Evolutionary conservation across 2,113 vertebrate genomes (phyloP).

Genomic region (Anser cygnoides): DNA sequence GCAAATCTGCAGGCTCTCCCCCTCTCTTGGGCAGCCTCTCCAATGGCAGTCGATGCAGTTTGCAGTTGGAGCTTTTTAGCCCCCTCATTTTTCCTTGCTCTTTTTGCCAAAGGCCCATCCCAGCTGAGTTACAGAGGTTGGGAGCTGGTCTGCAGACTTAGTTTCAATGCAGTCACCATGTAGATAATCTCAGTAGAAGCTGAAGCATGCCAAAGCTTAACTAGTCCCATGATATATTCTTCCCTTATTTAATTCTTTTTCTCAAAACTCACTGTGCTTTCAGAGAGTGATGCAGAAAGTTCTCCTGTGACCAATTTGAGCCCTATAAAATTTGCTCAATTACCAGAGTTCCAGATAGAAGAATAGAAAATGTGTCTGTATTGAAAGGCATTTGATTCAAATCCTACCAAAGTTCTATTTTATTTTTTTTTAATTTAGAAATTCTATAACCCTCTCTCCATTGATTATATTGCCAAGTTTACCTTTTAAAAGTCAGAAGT

Average conservation of each 20-base stretch:
- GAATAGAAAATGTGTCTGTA: neutral
- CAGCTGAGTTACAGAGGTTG: neutral
- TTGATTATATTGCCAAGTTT: neutral
- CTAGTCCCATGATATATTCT: neutral
- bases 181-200: neutral
- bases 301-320: conserved; percentile 4
- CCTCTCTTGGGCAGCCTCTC: neutral
- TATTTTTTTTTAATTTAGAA: neutral
- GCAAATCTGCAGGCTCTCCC: neutral
- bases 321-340: conserved; percentile 9
- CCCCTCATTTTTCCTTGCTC: neutral
- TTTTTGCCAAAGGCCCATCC: neutral
- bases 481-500: neutral
- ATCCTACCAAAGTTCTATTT: neutral
- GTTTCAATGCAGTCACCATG: neutral
- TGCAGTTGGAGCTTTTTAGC: neutral
- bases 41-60: neutral
- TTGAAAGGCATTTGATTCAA: conserved; percentile 9
- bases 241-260: neutral
- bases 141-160: neutral
- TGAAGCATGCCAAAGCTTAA: neutral
- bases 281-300: neutral
- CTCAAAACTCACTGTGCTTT: conserved; percentile 1
- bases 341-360: neutral
- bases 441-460: neutral